Evolutionary conservation across 1,140 invertebrate genomes (phyloP).

Genomic region (Plectrocnemia conspersa): DNA sequence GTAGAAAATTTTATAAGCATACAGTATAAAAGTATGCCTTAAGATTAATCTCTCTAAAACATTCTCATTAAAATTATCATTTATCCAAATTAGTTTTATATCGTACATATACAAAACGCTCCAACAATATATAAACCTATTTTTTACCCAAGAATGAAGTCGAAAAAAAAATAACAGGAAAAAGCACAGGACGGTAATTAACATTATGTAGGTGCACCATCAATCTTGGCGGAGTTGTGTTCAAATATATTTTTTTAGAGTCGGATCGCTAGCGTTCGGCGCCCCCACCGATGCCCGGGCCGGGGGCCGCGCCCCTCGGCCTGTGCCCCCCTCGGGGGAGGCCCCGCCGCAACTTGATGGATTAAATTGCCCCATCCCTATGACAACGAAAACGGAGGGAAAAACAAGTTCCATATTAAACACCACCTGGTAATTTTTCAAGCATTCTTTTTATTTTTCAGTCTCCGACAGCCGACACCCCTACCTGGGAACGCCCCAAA

Average conservation of each 20-base stretch:
- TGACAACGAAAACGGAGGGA: conserved; percentile 52
- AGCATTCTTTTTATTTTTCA: conserved; percentile 47
- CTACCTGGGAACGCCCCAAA: no score
- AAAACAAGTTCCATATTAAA: conserved; percentile 51
- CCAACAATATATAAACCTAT: no score
- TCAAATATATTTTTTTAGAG: conserved; percentile 30
- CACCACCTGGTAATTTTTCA: conserved; percentile 55
- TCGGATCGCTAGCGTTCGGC: conserved; percentile 33
- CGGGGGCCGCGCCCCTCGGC: conserved; percentile 27
- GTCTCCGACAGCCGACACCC: conserved; percentile 24
- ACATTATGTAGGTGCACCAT: conserved; percentile 26
- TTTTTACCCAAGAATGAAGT: not conserved
- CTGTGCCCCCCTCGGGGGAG: not conserved
- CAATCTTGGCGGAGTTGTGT: conserved; percentile 26
- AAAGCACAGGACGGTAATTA: conserved; percentile 28
- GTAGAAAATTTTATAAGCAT: no score
- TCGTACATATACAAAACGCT: no score
- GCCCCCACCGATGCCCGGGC: conserved; percentile 37
- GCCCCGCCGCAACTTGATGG: conserved; percentile 28
- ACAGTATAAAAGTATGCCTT: no score
- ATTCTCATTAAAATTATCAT: no score
- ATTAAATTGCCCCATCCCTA: conserved; percentile 55
- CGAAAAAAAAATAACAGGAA: conserved; percentile 20
- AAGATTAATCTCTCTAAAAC: no score
- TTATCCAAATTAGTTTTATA: no score